These are phyloP conservation scores for Amphipoea lucens DNA, from an alignment of 2,888 invertebrate genomes.

Conservation along the genomic window DNA sequence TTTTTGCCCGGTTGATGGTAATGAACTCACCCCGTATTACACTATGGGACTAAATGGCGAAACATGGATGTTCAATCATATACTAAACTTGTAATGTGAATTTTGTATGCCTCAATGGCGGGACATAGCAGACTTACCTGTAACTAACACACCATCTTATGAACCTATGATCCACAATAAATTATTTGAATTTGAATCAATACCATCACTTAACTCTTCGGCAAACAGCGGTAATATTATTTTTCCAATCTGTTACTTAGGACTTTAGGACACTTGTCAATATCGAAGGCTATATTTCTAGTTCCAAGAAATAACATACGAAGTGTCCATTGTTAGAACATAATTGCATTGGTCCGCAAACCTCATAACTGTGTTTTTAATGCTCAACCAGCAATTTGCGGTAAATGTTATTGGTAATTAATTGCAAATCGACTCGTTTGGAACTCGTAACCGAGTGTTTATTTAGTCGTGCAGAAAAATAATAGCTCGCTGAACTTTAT, in stretches of 20 bases:
- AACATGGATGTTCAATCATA: not conserved
- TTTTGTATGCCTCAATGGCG: too few species aligned
- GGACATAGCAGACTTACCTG: too few species aligned
- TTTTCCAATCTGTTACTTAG: not conserved
- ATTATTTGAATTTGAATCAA: too few species aligned
- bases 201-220: not conserved
- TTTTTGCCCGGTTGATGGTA: not conserved
- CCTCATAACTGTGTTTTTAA: slow-evolving; percentile 41
- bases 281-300: slow-evolving; percentile 29
- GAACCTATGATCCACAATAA: too few species aligned
- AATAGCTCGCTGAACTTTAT: slow-evolving; percentile 12
- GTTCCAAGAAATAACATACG: slow-evolving; percentile 36
- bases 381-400: slow-evolving; percentile 40
- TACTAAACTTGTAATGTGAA: too few species aligned
- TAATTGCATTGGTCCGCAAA: slow-evolving; percentile 50
- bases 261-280: slow-evolving; percentile 13
- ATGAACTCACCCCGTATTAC: not conserved
- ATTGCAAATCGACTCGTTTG: slow-evolving; percentile 56
- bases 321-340: slow-evolving; percentile 43
- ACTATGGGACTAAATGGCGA: not conserved
- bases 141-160: too few species aligned
- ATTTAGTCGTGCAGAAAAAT: slow-evolving; percentile 38
- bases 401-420: slow-evolving; percentile 59
- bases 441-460: slow-evolving; percentile 27
- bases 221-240: not conserved